Evolutionary conservation across 2,113 vertebrate genomes (phyloP), one percentile per base, ranked within the genome.

Genomic region (Microtus montanus): DNA sequence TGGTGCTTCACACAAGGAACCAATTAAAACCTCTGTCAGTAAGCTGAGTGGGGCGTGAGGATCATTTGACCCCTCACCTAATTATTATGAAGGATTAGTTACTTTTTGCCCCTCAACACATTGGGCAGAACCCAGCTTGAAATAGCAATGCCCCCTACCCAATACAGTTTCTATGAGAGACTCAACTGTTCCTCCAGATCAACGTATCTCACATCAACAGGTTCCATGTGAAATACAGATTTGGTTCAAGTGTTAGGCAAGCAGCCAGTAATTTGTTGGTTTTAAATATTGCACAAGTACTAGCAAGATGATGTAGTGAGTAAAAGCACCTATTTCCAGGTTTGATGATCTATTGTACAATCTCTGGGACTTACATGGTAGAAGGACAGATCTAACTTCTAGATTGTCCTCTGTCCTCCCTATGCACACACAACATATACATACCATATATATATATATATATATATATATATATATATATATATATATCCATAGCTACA

Each of bases 401-500:
- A 54, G 28, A 17, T 10, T 79, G 28, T 20, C 77, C 47, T 49
- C 28, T 52, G 28, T 15, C 30, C 17, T 79, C 17, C 38, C 0
- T 44, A 78, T 49, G 15, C 8, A 52, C 47, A 52, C 77, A 35
- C 8, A 33, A 2, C 13, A 52, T 33, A 52, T 30, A 17, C 30
- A 33, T 7, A 35, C 44, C 14, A 49, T 15, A 10, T 14, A 35
- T 49, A 49, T 44, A n/a, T n/a, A n/a, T n/a, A n/a, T n/a, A n/a
- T n/a, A n/a, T n/a, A n/a, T n/a, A n/a, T n/a, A n/a, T n/a, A n/a
- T n/a, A n/a, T n/a, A n/a, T n/a, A n/a, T n/a, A n/a, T n/a, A n/a
- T n/a, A n/a, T 2, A 17, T 49, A 35, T 10, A 52, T 3, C 4
- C 47, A 11, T 28, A 33, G 1, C 0, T 33, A 52, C 28, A 20